Percentiles rank a stretch among this genome's conserved stretches.
phyloP scores from a whole-genome alignment of 2,113 vertebrate species.

The Carassius auratus region DNA sequence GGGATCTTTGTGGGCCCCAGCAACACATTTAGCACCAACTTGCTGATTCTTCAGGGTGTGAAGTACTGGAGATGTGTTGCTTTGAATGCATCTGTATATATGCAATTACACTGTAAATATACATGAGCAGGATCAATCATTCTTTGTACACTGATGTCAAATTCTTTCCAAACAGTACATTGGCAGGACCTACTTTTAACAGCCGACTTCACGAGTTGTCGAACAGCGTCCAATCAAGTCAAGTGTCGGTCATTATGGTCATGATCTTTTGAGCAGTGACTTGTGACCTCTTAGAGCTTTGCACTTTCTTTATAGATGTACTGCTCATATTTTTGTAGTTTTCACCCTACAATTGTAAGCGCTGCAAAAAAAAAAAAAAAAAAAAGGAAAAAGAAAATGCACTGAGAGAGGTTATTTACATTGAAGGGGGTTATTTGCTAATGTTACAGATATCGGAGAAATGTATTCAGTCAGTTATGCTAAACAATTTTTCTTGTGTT shows the following conservation, averaged over 20 bases:
- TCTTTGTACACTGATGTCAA: constrained; percentile 59
- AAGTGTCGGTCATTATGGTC: constrained; percentile 15
- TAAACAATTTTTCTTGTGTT: constrained; percentile 18
- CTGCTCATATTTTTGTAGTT: constrained; percentile 52
- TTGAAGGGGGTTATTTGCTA: too few relatives aligned
- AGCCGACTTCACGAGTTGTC: constrained; percentile 7
- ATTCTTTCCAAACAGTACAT: constrained; percentile 42
- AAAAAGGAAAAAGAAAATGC: background rate
- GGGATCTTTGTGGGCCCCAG: constrained; percentile 10
- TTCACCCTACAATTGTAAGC: constrained; percentile 53
- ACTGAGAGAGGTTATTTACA: too few relatives aligned
- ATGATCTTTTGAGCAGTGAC: constrained; percentile 21
- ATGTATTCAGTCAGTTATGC: background rate
- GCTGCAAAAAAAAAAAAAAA: constrained; percentile 35
- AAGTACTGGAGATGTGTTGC: constrained; percentile 28
- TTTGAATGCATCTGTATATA: constrained; percentile 49
- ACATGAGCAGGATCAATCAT: constrained; percentile 39
- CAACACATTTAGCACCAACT: constrained; percentile 17
- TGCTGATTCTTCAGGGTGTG: constrained; percentile 23
- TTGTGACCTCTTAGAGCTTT: constrained; percentile 44
- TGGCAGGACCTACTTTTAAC: constrained; percentile 40
- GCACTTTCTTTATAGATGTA: constrained; percentile 40
- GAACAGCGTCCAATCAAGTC: constrained; percentile 23
- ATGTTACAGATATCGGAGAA: constrained; percentile 23
- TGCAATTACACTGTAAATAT: constrained; percentile 57